Evolutionary conservation across 1,140 invertebrate species (phyloP), one percentile per base, ranked within the genome.

Genomic region (Drosophila lacertosa): DNA sequence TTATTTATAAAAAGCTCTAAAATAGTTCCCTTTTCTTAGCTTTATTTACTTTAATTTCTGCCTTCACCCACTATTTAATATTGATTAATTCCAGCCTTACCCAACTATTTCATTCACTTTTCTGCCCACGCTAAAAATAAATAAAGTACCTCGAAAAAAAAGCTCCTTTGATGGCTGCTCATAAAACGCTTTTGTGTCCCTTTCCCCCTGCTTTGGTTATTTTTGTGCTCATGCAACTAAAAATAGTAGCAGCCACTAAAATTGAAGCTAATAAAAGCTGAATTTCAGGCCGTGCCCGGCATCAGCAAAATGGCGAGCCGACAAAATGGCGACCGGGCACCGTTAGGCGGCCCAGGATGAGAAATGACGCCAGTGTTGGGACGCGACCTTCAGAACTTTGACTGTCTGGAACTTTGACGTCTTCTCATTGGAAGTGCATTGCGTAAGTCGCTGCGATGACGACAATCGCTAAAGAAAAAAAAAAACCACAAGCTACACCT

Each of bases 371-470:
- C 60, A 70, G 22, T 48, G 50, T 9, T 70, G 26, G 60, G 5
- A 42, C 6, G 3, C 15, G 59, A 70, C 65, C 65, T 68, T 63
- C 58, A 62, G 13, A n/a, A n/a, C n/a, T n/a, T n/a, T 35, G 39
- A 39, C 32, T 33, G 35, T 13, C 53, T 48, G 45, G 20, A 58
- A 35, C 39, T 13, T 26, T 75, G 71, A 79, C 64, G 64, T 65
- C 13, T 33, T 63, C 58, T 51, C 3, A 42, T 53, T 37, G 57
- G 62, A 72, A 55, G 13, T 68, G 55, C 67, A 75, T 80, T 76
- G 58, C 62, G 73, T 82, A 71, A 81, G 53, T 33, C 13, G 10
- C 5, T 18, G 24, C n/a, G 44, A 77, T 78, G 79, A 83, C 78
- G 79, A 70, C 54, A 65, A 9, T 13, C 18, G 18, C n/a, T n/a